Evolutionary conservation across 2,113 vertebrate genomes (phyloP), one percentile per base, ranked within the genome.

Genomic region (Psilopogon haemacephalus): DNA sequence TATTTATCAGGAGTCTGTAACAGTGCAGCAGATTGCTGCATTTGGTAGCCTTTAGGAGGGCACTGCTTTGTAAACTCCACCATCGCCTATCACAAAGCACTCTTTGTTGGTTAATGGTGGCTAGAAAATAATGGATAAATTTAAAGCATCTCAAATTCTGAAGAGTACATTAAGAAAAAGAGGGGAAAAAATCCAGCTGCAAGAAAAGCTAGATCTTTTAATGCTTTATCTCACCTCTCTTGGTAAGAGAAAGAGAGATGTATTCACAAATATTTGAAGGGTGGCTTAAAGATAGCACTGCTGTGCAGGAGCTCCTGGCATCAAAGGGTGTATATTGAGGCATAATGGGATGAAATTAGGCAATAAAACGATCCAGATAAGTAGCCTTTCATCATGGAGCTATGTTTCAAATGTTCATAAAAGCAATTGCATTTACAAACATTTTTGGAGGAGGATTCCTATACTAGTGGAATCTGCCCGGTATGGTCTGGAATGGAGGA

Each of bases 231-330:
- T 87, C 56, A 38, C 7, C 12, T 74, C 56, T 87, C 75, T 50
- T 90, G 75, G 60, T 89, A 70, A 52, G 46, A 87, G 55, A 93
- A 83, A 24, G 60, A 84, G 42, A 20, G 2, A 59, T 83, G 21
- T 64, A 42, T 87, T 94, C 69, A 58, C 59, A 89, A 68, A 83
- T 80, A 92, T 42, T 84, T 86, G 70, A 89, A 89, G 89, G 27
- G 70, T 72, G 58, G 11, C 63, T 92, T 1, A 27, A 76, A 83
- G 91, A 83, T 48, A 80, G 56, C 33, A 72, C 60, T 94, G 89
- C 68, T 75, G 71, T 80, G 52, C 35, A 91, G 78, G 64, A 89
- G n/a, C 65, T 70, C 50, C 37, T 87, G 70, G 55, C 77, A 65
- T 85, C 59, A 75, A 84, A 82, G 71, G 15, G 15, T 46, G 15